phyloP scores from a whole-genome alignment of 2,113 vertebrate species.

The Myodes glareolus region DNA sequence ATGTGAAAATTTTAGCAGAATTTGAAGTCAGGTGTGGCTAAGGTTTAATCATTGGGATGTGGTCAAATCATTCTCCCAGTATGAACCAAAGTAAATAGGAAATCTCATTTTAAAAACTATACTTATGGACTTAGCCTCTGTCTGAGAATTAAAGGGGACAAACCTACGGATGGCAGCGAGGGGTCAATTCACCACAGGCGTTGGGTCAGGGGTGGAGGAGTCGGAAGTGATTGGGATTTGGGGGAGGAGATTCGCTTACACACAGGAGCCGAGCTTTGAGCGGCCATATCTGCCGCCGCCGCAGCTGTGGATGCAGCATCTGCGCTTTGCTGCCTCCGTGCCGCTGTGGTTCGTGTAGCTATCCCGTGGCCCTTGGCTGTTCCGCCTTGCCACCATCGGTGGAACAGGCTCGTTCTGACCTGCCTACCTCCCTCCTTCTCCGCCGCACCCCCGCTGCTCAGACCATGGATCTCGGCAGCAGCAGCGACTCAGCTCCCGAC shows the following conservation, averaged over 20 bases:
- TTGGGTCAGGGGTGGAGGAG: slow-evolving; percentile 71
- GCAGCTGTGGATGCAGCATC: slow-evolving; percentile 66
- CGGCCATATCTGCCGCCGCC: slow-evolving; percentile 77
- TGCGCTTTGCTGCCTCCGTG: not conserved
- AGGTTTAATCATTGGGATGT: slow-evolving; percentile 34
- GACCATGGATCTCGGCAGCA: slow-evolving; percentile 78
- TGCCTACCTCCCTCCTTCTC: slow-evolving; percentile 36
- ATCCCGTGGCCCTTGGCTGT: not conserved
- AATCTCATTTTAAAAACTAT: slow-evolving; percentile 20
- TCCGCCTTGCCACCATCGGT: slow-evolving; percentile 7
- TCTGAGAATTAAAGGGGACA: not conserved
- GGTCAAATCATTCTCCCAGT: slow-evolving; percentile 24
- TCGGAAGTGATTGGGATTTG: slow-evolving; percentile 80
- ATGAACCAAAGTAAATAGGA: slow-evolving; percentile 52
- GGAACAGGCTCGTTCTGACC: slow-evolving; percentile 12
- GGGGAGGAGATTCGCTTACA: slow-evolving; percentile 81
- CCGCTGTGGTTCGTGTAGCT: slow-evolving; percentile 61
- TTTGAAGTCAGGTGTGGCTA: slow-evolving; percentile 36
- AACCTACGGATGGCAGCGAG: slow-evolving; percentile 69
- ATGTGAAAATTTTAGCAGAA: slow-evolving; percentile 37
- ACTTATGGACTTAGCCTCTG: not conserved
- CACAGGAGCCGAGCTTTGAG: slow-evolving; percentile 66
- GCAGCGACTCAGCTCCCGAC: slow-evolving; percentile 95
- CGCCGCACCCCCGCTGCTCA: slow-evolving; percentile 22
- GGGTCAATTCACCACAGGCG: slow-evolving; percentile 70